Conservation (phyloP, 2,888 invertebrate genomes). For the Pimpla rufipes region DNA sequence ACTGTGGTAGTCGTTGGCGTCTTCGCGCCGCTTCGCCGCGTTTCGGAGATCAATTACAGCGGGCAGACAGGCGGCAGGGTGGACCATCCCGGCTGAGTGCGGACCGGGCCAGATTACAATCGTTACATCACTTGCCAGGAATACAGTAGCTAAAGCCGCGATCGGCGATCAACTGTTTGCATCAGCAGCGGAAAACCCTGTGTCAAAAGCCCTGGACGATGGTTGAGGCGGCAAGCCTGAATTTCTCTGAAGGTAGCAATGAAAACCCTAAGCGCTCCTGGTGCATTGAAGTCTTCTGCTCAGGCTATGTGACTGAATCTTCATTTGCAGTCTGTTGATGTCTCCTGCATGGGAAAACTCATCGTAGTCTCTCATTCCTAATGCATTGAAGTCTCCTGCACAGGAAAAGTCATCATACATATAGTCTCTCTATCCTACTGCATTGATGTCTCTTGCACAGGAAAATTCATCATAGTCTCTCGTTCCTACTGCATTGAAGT, state of each 20-base stretch:
- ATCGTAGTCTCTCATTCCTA: not conserved
- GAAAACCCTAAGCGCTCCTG: too few species aligned
- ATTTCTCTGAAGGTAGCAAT: too few species aligned
- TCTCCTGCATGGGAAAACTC: not conserved
- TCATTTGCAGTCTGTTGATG: not conserved
- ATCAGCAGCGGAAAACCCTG: not conserved
- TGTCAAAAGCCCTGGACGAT: not conserved
- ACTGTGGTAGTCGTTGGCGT: conserved; percentile 9
- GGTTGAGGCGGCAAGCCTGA: not conserved
- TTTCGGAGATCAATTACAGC: conserved; percentile 23
- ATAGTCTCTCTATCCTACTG: not conserved
- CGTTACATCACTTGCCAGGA: not conserved
- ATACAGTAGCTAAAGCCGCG: not conserved
- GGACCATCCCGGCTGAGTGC: not conserved
- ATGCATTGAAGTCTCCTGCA: conserved; percentile 2
- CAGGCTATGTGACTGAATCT: not conserved
- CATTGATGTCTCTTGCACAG: conserved; percentile 15
- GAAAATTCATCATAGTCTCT: not conserved
- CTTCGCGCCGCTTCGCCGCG: conserved; percentile 14
- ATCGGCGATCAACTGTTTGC: not conserved
- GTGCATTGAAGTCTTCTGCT: too few species aligned
- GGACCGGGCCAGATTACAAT: not conserved
- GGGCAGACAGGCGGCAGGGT: not conserved
- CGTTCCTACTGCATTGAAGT: not conserved
- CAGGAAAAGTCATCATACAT: not conserved